Conservation (phyloP, 2,797 vertebrate genomes). For the Coendou prehensilis region DNA sequence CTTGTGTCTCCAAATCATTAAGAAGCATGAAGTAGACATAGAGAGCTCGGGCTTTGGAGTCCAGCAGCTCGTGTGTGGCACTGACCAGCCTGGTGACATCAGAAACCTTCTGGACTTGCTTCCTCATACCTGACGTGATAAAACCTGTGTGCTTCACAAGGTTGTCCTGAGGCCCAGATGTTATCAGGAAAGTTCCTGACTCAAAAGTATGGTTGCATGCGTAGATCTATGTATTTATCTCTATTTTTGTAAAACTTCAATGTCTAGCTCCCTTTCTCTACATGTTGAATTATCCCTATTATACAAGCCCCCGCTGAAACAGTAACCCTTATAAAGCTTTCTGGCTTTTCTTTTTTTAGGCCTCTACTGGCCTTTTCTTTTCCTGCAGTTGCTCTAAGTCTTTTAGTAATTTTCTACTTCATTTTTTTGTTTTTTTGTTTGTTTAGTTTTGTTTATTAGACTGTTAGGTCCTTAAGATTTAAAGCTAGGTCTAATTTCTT, state of each 20-base stretch:
- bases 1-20: background rate
- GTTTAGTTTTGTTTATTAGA: background rate
- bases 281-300: background rate
- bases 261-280: background rate
- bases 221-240: background rate
- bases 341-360: background rate
- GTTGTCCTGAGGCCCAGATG: background rate
- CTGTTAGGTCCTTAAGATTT: background rate
- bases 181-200: background rate
- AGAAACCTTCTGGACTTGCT: background rate
- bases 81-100: background rate
- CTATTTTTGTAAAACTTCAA: background rate
- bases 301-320: background rate
- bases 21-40: background rate
- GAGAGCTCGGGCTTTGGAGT: background rate
- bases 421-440: background rate
- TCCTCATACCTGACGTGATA: background rate
- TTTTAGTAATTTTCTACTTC: constrained; percentile 23
- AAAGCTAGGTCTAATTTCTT: constrained; percentile 38
- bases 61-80: background rate
- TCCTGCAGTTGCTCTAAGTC: background rate
- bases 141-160: background rate
- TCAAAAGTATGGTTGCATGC: background rate
- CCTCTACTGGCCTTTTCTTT: constrained; percentile 14
- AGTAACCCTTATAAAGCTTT: constrained; percentile 2